A percentile compares a stretch with the other conserved stretches of the same genome.
These are phyloP conservation scores for Heliconius sara DNA, from an alignment of 2,888 invertebrate species.

Conservation along the genomic window DNA sequence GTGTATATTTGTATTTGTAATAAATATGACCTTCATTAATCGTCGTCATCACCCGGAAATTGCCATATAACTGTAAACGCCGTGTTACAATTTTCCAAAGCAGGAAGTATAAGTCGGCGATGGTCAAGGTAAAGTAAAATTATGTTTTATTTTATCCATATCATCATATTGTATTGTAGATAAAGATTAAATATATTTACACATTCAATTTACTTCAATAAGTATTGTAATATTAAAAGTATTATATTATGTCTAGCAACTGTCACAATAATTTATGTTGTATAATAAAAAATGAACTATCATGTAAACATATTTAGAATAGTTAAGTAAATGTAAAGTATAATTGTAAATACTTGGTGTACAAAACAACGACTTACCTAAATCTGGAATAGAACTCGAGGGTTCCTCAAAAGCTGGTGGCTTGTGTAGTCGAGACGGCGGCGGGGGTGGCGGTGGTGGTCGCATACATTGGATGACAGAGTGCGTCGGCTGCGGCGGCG, in stretches of 20 bases:
- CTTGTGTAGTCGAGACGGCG: constrained; percentile 80
- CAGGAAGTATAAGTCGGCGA: constrained; percentile 73
- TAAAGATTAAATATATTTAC: constrained; percentile 1
- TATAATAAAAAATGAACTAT: not conserved
- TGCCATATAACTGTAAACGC: constrained; percentile 68
- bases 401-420: constrained; percentile 89
- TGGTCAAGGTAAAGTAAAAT: constrained; percentile 74
- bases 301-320: constrained; percentile 4
- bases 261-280: not conserved
- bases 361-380: constrained; percentile 86
- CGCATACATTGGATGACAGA: constrained; percentile 83
- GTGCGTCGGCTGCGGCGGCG: constrained; percentile 67
- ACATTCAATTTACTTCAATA: not conserved
- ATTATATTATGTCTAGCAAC: not conserved
- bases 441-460: constrained; percentile 81
- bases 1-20: constrained; percentile 56
- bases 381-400: constrained; percentile 93
- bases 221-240: not conserved
- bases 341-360: not conserved
- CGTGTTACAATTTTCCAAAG: constrained; percentile 80
- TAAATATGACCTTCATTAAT: constrained; percentile 69
- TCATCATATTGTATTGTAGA: constrained; percentile 15
- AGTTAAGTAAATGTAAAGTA: not conserved
- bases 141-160: constrained; percentile 50
- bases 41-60: constrained; percentile 79